phyloP scores from a whole-genome alignment of 2,797 vertebrate genomes.

The Acrocephalus scirpaceus region DNA sequence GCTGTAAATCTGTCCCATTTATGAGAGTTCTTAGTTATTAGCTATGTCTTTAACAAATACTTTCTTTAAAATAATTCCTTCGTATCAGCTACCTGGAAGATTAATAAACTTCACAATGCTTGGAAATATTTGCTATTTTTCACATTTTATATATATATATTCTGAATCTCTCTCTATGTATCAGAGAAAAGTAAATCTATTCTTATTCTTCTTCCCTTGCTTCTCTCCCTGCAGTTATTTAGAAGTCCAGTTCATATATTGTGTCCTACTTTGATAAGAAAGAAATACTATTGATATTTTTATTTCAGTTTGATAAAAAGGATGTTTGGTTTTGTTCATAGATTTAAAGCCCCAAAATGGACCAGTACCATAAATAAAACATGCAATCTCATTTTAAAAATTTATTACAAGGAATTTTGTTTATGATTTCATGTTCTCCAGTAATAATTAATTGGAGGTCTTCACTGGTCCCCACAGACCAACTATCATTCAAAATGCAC shows the following conservation, averaged over 20 bases:
- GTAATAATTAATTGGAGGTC: conserved; percentile 87
- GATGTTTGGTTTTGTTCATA: conserved; percentile 81
- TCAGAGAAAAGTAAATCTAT: conserved; percentile 43
- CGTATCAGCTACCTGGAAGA: background rate
- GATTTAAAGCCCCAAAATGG: conserved; percentile 85
- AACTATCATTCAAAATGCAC: conserved; percentile 78
- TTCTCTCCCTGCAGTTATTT: conserved; percentile 43
- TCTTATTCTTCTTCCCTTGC: conserved; percentile 4
- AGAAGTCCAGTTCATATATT: conserved; percentile 68
- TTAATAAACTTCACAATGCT: background rate
- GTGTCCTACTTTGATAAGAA: conserved; percentile 75
- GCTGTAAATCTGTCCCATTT: background rate
- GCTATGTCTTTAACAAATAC: background rate
- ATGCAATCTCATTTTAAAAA: conserved; percentile 85
- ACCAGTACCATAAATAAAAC: conserved; percentile 85
- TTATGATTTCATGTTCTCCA: conserved; percentile 85
- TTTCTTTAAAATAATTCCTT: background rate
- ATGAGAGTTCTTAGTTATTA: background rate
- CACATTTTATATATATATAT: background rate
- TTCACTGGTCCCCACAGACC: conserved; percentile 78
- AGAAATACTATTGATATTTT: conserved; percentile 79
- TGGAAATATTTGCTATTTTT: conserved; percentile 1
- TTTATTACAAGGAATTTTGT: conserved; percentile 89
- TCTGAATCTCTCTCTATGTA: conserved; percentile 18
- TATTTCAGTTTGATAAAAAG: conserved; percentile 76